phyloP scores from a whole-genome alignment of 1,140 invertebrate genomes.

The Platyscapa corneri region DNA sequence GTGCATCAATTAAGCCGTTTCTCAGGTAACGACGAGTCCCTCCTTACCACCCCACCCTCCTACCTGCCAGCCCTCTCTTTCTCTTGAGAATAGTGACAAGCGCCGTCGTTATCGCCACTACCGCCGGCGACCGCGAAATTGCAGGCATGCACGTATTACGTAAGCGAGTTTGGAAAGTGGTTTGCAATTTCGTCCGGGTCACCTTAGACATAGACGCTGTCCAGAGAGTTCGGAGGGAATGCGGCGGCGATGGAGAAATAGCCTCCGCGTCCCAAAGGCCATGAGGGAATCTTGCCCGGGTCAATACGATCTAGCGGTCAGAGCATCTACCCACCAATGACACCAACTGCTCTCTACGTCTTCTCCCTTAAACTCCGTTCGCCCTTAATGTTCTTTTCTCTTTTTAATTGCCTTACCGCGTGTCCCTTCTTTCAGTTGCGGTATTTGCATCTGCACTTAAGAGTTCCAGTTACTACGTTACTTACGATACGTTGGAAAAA shows the following conservation, averaged over 20 bases:
- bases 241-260: background rate
- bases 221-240: background rate
- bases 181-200: conserved; percentile 18
- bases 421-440: background rate
- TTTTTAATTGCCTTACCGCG: background rate
- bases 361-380: conserved; percentile 4
- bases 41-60: no score
- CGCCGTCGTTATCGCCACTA: background rate
- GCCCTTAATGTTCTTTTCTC: conserved; percentile 1
- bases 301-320: conserved; percentile 59
- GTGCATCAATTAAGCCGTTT: conserved; percentile 17
- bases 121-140: background rate
- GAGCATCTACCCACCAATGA: conserved; percentile 65
- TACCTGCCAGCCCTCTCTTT: conserved; percentile 11
- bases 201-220: background rate
- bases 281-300: conserved; percentile 56
- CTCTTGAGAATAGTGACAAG: conserved; percentile 26
- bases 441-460: background rate
- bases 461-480: background rate
- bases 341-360: conserved; percentile 57
- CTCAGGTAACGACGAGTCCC: conserved; percentile 3
- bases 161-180: conserved; percentile 33
- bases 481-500: background rate
- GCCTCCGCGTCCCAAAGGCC: background rate
- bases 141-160: conserved; percentile 1